phyloP scores from a whole-genome alignment of 2,888 invertebrate species.

The Aproaerema taeniolella region DNA sequence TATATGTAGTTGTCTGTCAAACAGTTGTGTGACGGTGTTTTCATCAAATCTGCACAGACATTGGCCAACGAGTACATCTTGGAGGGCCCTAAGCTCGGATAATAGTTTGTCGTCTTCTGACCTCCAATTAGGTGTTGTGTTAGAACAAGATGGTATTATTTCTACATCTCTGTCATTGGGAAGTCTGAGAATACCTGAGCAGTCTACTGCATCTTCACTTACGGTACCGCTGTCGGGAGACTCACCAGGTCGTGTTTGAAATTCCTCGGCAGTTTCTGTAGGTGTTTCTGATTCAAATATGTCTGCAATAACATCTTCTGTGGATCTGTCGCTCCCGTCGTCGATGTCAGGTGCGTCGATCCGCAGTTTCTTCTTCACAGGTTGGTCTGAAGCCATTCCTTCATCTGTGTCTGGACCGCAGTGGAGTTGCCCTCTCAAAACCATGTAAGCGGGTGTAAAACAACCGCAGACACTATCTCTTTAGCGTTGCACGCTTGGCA shows the following conservation, averaged over 20 bases:
- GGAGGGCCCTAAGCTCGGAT: slow-evolving; percentile 77
- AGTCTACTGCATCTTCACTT: slow-evolving; percentile 72
- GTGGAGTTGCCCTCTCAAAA: slow-evolving; percentile 78
- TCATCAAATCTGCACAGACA: slow-evolving; percentile 88
- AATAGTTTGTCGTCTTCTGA: slow-evolving; percentile 58
- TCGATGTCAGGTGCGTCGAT: slow-evolving; percentile 81
- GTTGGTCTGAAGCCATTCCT: slow-evolving; percentile 87
- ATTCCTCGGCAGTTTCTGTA: slow-evolving; percentile 62
- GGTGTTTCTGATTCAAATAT: slow-evolving; percentile 58
- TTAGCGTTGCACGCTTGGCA: slow-evolving; percentile 9
- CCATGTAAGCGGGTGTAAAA: slow-evolving; percentile 66
- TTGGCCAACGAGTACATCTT: slow-evolving; percentile 83
- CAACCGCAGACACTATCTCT: slow-evolving; percentile 16
- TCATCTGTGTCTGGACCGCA: slow-evolving; percentile 73
- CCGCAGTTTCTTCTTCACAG: slow-evolving; percentile 89
- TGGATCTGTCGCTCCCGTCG: slow-evolving; percentile 69
- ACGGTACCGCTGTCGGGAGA: slow-evolving; percentile 72
- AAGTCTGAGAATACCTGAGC: slow-evolving; percentile 55
- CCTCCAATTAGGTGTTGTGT: slow-evolving; percentile 48
- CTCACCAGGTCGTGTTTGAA: slow-evolving; percentile 57
- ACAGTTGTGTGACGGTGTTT: slow-evolving; percentile 82
- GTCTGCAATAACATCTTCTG: slow-evolving; percentile 66
- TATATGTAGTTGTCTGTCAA: slow-evolving; percentile 79
- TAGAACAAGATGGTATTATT: slow-evolving; percentile 63
- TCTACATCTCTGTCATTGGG: slow-evolving; percentile 49